Conservation (phyloP, 2,113 vertebrate genomes). For the Oceanodroma tethys region DNA sequence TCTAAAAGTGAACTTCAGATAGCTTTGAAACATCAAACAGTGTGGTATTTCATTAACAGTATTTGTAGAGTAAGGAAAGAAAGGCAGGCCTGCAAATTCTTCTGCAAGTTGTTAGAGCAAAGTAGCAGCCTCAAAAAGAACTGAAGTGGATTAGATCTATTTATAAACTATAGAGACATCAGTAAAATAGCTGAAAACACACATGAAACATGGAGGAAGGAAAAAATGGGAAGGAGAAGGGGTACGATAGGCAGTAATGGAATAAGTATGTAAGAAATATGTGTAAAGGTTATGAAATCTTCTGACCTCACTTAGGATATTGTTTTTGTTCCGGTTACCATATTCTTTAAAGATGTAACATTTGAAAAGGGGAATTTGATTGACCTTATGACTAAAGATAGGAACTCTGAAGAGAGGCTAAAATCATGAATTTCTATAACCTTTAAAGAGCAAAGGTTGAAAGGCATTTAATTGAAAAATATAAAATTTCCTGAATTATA, state of each 20-base stretch:
- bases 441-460: constrained; percentile 68
- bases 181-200: not conserved
- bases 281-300: constrained; percentile 42
- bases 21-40: not conserved
- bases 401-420: constrained; percentile 41
- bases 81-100: not conserved
- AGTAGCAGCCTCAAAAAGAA: not conserved
- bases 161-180: not conserved
- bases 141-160: not conserved
- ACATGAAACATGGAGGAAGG: not conserved
- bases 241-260: not conserved
- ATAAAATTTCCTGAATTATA: constrained; percentile 44
- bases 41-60: not conserved
- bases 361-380: constrained; percentile 67
- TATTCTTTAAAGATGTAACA: constrained; percentile 56
- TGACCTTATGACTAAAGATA: constrained; percentile 63
- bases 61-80: not conserved
- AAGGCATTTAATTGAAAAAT: constrained; percentile 63
- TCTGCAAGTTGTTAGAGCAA: not conserved
- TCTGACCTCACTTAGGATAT: constrained; percentile 42
- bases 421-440: constrained; percentile 63
- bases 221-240: not conserved
- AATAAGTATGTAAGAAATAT: constrained; percentile 13
- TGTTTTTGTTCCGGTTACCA: constrained; percentile 57
- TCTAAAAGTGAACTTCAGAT: not conserved